Evolutionary conservation across 2,888 invertebrate genomes (phyloP).

Genomic region (Euplagia quadripunctaria): DNA sequence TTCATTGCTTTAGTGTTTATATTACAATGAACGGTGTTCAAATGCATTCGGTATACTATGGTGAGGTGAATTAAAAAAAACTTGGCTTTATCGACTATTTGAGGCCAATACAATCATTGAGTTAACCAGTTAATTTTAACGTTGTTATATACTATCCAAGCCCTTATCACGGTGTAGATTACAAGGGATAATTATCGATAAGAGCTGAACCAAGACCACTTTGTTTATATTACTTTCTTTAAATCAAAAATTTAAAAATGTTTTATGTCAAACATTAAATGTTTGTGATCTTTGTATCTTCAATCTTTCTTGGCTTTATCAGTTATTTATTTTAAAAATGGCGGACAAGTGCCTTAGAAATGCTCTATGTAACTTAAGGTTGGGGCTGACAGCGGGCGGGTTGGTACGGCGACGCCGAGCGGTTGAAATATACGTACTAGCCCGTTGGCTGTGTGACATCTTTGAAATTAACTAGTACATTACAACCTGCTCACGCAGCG

Average conservation of each 20-base stretch:
- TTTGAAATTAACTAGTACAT: no score
- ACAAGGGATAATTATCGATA: neutral
- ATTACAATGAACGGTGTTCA: constrained; percentile 12
- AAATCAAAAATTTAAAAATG: neutral
- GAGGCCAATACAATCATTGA: neutral
- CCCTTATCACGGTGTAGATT: neutral
- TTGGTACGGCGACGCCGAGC: no score
- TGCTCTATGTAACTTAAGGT: no score
- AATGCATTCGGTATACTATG: constrained; percentile 17
- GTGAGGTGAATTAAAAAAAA: constrained; percentile 22
- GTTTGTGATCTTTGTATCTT: no score
- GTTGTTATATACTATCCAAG: neutral
- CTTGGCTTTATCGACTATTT: neutral
- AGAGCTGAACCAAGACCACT: neutral
- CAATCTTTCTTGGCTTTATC: no score
- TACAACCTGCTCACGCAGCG: no score
- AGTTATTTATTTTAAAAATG: no score
- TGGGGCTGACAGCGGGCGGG: no score
- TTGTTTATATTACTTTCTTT: neutral
- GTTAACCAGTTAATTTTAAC: neutral
- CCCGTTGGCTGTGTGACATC: no score
- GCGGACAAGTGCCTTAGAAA: no score
- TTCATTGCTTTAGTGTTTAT: constrained; percentile 7
- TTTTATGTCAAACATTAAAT: no score
- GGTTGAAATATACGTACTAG: no score